phyloP scores from a whole-genome alignment of 1,140 invertebrate species.

The Littorina saxatilis region DNA sequence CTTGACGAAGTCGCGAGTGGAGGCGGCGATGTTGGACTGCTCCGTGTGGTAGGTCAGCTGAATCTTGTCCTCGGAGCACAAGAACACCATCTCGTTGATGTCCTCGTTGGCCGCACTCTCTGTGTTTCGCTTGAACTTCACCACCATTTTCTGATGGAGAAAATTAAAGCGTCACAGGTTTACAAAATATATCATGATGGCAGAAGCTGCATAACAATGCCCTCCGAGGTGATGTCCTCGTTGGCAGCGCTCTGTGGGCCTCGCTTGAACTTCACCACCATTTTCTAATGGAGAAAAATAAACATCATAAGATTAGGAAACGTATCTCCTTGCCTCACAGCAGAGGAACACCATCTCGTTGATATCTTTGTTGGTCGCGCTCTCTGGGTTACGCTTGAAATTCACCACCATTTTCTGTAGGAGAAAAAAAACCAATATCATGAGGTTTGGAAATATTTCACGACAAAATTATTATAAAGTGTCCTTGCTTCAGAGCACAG shows the following conservation, averaged over 20 bases:
- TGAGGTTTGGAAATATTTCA: too few relatives aligned
- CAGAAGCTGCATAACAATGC: too few relatives aligned
- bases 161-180: not conserved
- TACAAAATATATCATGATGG: too few relatives aligned
- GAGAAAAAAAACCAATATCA: too few relatives aligned
- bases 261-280: slow-evolving; percentile 71
- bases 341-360: slow-evolving; percentile 71
- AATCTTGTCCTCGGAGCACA: slow-evolving; percentile 73
- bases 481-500: slow-evolving; percentile 71
- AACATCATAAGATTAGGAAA: too few relatives aligned
- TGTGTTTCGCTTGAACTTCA: slow-evolving; percentile 71
- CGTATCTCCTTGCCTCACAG: slow-evolving; percentile 74
- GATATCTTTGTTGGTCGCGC: slow-evolving; percentile 72
- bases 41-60: slow-evolving; percentile 74
- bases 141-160: slow-evolving; percentile 71
- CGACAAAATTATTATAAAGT: too few relatives aligned
- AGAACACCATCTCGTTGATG: slow-evolving; percentile 72
- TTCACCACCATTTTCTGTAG: slow-evolving; percentile 74
- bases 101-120: slow-evolving; percentile 71
- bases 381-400: slow-evolving; percentile 68
- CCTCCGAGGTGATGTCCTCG: slow-evolving; percentile 72
- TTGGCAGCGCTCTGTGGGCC: slow-evolving; percentile 68
- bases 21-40: slow-evolving; percentile 71
- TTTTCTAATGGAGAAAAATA: too few relatives aligned
- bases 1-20: slow-evolving; percentile 74